phyloP scores from a whole-genome alignment of 2,888 invertebrate genomes.

The Minunthozetes semirufus region DNA sequence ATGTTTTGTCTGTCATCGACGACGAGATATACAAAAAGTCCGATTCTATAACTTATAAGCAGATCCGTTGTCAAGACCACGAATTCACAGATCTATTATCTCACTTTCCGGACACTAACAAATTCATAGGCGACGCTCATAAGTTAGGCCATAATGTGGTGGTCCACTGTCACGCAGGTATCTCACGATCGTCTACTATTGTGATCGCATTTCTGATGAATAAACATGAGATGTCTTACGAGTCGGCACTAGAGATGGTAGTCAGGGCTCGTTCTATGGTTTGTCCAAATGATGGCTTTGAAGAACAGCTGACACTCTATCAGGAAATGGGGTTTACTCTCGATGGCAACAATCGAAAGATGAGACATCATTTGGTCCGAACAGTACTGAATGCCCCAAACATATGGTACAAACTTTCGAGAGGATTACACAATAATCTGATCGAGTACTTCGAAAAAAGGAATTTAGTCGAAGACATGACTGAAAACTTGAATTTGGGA shows the following conservation, averaged over 20 bases:
- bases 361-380: too few relatives aligned
- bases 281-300: slow-evolving; percentile 77
- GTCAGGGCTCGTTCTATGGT: slow-evolving; percentile 57
- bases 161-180: slow-evolving; percentile 45
- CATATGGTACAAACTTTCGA: too few relatives aligned
- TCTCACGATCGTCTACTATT: slow-evolving; percentile 44
- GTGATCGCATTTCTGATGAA: slow-evolving; percentile 45
- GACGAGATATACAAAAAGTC: neutral
- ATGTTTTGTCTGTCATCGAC: neutral
- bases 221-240: slow-evolving; percentile 51
- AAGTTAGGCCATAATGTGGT: slow-evolving; percentile 41
- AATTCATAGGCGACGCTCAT: slow-evolving; percentile 15
- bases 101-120: neutral
- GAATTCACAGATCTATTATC: slow-evolving; percentile 17
- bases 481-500: neutral
- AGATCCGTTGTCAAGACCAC: neutral
- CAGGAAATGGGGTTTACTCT: slow-evolving; percentile 40
- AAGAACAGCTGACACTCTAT: slow-evolving; percentile 57
- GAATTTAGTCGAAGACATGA: neutral
- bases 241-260: slow-evolving; percentile 61
- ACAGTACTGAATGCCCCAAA: too few relatives aligned
- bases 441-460: neutral
- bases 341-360: neutral
- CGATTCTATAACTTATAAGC: neutral
- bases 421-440: too few relatives aligned